Conservation (phyloP, 2,888 invertebrate species). For the Catocala nupta region DNA sequence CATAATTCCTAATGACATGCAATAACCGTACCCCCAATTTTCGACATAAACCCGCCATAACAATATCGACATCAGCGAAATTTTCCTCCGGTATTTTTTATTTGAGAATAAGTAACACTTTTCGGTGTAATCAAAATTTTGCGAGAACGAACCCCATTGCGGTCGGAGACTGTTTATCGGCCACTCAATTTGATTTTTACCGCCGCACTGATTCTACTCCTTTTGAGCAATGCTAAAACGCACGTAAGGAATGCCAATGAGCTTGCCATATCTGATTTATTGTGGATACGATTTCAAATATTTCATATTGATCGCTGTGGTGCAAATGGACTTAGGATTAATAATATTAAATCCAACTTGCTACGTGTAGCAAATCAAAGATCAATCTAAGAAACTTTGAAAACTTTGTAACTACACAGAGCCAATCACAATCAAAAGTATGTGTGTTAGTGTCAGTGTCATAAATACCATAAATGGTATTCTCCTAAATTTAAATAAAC, state of each 20-base stretch:
- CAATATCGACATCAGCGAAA: constrained; percentile 87
- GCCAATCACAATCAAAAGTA: no score
- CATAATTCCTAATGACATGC: constrained; percentile 88
- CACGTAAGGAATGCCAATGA: constrained; percentile 69
- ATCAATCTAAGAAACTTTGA: no score
- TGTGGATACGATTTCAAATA: constrained; percentile 47
- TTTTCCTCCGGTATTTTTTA: constrained; percentile 75
- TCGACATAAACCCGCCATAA: constrained; percentile 87
- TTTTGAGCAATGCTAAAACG: constrained; percentile 68
- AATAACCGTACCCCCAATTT: constrained; percentile 88
- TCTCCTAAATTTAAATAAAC: no score
- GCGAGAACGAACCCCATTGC: constrained; percentile 59
- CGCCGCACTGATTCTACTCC: constrained; percentile 78
- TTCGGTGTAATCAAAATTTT: constrained; percentile 85
- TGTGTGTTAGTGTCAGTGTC: no score
- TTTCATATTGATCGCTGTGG: constrained; percentile 23
- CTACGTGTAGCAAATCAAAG: neutral
- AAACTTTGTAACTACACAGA: no score
- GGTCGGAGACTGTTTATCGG: constrained; percentile 79
- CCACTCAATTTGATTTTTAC: constrained; percentile 86
- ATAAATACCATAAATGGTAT: no score
- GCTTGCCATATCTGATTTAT: constrained; percentile 56
- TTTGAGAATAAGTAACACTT: constrained; percentile 86
- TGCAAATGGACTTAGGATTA: neutral
- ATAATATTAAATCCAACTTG: neutral